These are phyloP conservation scores for Catalaphyllia jardinei DNA, from an alignment of 64 coral and sea anemone species.

Conservation along the genomic window DNA sequence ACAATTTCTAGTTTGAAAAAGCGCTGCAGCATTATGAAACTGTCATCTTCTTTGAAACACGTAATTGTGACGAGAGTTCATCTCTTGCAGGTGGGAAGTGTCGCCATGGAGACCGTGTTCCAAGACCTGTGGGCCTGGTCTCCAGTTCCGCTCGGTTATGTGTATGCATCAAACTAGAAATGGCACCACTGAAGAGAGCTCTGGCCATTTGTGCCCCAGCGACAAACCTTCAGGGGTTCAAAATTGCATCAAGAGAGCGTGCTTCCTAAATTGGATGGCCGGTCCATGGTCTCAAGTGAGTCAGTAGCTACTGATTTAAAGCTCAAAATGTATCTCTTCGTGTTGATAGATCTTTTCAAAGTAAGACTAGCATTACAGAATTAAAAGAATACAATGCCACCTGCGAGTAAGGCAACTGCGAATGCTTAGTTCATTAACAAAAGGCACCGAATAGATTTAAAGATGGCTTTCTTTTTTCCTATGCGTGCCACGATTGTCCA, in stretches of 20 bases:
- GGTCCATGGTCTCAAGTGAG: conserved; percentile 53
- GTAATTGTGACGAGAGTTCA: background rate
- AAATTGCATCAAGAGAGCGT: conserved; percentile 61
- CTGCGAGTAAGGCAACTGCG: too few relatives aligned
- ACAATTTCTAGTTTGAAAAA: too few relatives aligned
- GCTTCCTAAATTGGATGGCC: conserved; percentile 41
- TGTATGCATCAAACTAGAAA: conserved; percentile 39
- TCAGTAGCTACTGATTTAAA: background rate
- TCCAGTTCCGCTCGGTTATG: conserved; percentile 35
- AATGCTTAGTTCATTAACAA: too few relatives aligned
- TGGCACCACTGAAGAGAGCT: background rate
- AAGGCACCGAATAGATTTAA: too few relatives aligned
- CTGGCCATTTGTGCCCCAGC: conserved; percentile 26
- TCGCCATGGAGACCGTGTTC: conserved; percentile 53
- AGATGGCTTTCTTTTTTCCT: too few relatives aligned
- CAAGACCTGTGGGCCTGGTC: conserved; percentile 39
- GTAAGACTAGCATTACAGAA: too few relatives aligned
- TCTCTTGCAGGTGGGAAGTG: conserved; percentile 45
- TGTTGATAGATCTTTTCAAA: too few relatives aligned
- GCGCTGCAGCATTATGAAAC: too few relatives aligned
- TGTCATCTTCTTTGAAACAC: background rate
- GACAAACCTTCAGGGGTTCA: conserved; percentile 57
- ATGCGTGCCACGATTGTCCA: too few relatives aligned
- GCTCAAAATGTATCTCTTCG: too few relatives aligned
- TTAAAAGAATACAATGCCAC: too few relatives aligned